Percentiles rank a stretch among this genome's conserved stretches.
These are phyloP conservation scores for Dicyrtomina minuta DNA, from an alignment of 2,888 invertebrate species.

Conservation along the genomic window DNA sequence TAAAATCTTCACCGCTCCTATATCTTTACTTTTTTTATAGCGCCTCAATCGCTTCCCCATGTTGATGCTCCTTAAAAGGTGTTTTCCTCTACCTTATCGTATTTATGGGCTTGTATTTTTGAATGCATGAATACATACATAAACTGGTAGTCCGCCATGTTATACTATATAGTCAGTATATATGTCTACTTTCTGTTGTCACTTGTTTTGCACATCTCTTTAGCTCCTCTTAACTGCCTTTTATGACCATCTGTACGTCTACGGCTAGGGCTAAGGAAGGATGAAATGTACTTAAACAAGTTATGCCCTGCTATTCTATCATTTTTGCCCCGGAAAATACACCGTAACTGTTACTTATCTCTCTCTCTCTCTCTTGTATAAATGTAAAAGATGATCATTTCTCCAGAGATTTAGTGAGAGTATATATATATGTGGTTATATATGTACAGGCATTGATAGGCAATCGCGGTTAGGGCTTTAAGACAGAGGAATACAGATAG, in stretches of 20 bases:
- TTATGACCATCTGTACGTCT: too few species aligned
- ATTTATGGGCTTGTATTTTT: constrained; percentile 22
- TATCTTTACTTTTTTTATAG: constrained; percentile 8
- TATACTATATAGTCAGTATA: too few species aligned
- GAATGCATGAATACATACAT: neutral
- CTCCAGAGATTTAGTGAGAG: neutral
- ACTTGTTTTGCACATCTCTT: too few species aligned
- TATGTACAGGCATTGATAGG: neutral
- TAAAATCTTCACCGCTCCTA: neutral
- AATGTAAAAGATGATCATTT: too few species aligned
- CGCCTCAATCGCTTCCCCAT: neutral
- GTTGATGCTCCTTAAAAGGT: constrained; percentile 19
- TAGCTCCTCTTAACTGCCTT: too few species aligned
- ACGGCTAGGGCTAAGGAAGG: too few species aligned
- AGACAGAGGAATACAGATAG: neutral
- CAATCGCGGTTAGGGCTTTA: neutral
- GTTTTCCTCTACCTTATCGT: constrained; percentile 28
- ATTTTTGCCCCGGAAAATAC: too few species aligned
- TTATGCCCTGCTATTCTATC: too few species aligned
- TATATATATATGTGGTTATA: neutral
- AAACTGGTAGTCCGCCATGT: neutral
- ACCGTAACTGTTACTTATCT: neutral
- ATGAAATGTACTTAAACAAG: too few species aligned
- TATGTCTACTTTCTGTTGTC: too few species aligned
- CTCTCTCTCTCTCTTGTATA: neutral